phyloP scores from a whole-genome alignment of 2,888 invertebrate genomes.

The Idaea dimidiata region DNA sequence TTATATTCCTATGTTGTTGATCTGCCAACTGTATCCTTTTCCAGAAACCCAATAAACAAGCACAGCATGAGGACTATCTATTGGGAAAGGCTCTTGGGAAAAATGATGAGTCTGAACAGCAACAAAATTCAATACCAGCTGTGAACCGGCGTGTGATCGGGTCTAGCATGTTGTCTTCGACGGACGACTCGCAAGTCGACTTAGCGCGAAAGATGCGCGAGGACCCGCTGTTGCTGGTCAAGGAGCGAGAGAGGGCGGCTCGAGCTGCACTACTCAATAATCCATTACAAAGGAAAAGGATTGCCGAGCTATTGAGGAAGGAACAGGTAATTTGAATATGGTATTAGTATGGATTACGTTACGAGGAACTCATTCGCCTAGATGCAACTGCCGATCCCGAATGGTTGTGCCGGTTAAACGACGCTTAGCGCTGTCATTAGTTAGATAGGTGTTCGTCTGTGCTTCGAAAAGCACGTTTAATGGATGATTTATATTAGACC shows the following conservation, averaged over 20 bases:
- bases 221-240: slow-evolving; percentile 94
- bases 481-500: too few species aligned
- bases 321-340: slow-evolving; percentile 60
- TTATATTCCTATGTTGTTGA: background rate
- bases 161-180: slow-evolving; percentile 66
- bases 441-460: too few species aligned
- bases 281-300: slow-evolving; percentile 93
- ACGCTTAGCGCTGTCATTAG: too few species aligned
- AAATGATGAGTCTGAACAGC: slow-evolving; percentile 84
- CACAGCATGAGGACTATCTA: slow-evolving; percentile 93
- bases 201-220: slow-evolving; percentile 94
- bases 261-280: slow-evolving; percentile 92
- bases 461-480: too few species aligned
- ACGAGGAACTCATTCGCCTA: too few species aligned
- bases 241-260: slow-evolving; percentile 93
- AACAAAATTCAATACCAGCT: slow-evolving; percentile 89
- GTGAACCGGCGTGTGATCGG: slow-evolving; percentile 68
- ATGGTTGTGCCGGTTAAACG: too few species aligned
- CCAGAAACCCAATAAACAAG: slow-evolving; percentile 81
- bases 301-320: slow-evolving; percentile 88
- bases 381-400: too few species aligned
- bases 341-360: background rate
- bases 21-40: background rate
- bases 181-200: slow-evolving; percentile 88
- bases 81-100: slow-evolving; percentile 91